Evolutionary conservation across 2,797 vertebrate species (phyloP), one percentile per base, ranked within the genome.

Genomic region (Sebastolobus alascanus): DNA sequence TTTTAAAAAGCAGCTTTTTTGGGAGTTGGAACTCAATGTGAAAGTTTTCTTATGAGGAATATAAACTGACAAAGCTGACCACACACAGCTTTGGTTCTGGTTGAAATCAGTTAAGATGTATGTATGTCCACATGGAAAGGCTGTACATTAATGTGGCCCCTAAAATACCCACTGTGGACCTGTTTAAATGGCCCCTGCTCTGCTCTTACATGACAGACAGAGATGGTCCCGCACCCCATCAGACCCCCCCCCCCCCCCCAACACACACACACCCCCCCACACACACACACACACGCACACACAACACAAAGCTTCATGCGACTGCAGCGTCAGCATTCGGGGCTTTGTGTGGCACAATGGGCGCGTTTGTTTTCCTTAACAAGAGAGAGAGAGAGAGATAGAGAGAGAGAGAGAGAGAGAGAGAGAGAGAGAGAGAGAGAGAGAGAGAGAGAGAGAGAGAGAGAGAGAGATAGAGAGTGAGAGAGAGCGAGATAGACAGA

Each of bases 281-380:
- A 55, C 74, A 82, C 79, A 75, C 59, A 59, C 67, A 75, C 43
- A 25, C 68, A 75, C 70, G 79, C 63, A 40, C 56, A 76, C 77
- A 82, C 40, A 87, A 65, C 66, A 85, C 72, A 75, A 83, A 87
- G 93, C 93, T 94, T 93, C 91, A 91, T 93, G 92, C 91, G 82
- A 93, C 92, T 95, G 95, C 95, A 95, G 90, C 58, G 94, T 96
- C 96, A 96, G 96, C 96, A 95, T 93, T 94, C 84, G 43, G 89
- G 94, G 93, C 94, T 96, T 96, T 96, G 94, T 95, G 93, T 77
- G 84, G 86, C 91, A 96, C 96, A 96, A 96, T 96, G 90, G 95
- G 84, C 35, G 91, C 79, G 89, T 92, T 96, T 96, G 95, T 96
- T 96, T 96, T 96, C 92, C 91, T 96, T 96, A 95, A 96, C 93